Percentiles rank a stretch among this genome's conserved stretches.
phyloP scores from a whole-genome alignment of 2,113 vertebrate species.

The Cheirogaleus medius region DNA sequence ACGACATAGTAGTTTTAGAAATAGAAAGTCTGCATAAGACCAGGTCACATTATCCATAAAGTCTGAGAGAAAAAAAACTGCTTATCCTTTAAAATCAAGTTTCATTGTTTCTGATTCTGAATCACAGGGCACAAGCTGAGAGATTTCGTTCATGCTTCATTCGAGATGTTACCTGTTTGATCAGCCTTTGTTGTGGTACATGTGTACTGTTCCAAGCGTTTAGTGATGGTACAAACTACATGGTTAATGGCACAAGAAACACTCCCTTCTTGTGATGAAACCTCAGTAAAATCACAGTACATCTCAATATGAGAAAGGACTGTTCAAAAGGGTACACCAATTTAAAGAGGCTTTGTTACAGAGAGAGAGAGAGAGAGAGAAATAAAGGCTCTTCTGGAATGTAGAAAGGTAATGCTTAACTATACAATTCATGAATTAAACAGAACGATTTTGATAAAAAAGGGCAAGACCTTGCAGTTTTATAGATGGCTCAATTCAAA shows the following conservation, averaged over 20 bases:
- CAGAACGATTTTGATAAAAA: conserved; percentile 84
- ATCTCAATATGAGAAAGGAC: conserved; percentile 91
- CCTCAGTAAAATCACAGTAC: conserved; percentile 81
- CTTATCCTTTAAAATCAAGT: conserved; percentile 69
- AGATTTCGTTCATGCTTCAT: conserved; percentile 51
- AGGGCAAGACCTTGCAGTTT: conserved; percentile 84
- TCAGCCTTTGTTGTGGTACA: conserved; percentile 62
- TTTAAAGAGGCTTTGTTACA: conserved; percentile 81
- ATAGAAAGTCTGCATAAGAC: conserved; percentile 88
- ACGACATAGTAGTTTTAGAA: conserved; percentile 80
- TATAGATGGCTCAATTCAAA: conserved; percentile 86
- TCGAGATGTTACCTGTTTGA: conserved; percentile 49
- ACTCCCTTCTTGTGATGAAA: conserved; percentile 82
- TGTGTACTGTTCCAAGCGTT: conserved; percentile 72
- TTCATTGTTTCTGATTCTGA: conserved; percentile 56
- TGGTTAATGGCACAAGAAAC: conserved; percentile 84
- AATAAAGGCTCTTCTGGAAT: conserved; percentile 86
- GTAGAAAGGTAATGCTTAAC: conserved; percentile 83
- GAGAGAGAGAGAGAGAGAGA: conserved; percentile 47
- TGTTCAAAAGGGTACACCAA: conserved; percentile 81
- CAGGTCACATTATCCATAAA: conserved; percentile 81
- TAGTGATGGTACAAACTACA: conserved; percentile 61
- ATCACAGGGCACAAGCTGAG: conserved; percentile 37
- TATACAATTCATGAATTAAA: conserved; percentile 82
- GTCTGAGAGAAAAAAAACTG: conserved; percentile 77